Percentiles rank a stretch among this genome's conserved stretches.
Evolutionary conservation across 2,113 vertebrate genomes (phyloP).

Genomic region (Cheirogaleus medius): DNA sequence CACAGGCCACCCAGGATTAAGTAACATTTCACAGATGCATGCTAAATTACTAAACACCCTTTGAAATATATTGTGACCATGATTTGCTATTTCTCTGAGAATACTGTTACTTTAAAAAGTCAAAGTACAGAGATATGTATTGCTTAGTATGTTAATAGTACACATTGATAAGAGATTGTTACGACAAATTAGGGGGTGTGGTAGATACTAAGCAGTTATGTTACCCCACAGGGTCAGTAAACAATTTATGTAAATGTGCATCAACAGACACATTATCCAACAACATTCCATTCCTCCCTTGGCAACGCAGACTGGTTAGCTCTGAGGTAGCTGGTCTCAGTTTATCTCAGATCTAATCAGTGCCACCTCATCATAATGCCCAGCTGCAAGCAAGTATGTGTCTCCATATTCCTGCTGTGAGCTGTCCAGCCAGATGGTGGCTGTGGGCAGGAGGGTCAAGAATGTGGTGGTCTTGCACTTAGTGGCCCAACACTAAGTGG

Average conservation of each 20-base stretch:
- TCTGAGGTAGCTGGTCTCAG: neutral
- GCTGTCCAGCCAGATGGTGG: neutral
- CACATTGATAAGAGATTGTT: neutral
- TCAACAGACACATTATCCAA: neutral
- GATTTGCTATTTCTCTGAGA: conserved; percentile 46
- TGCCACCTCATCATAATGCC: neutral
- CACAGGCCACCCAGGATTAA: conserved; percentile 59
- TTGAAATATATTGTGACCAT: conserved; percentile 49
- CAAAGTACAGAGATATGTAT: neutral
- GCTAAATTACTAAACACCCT: conserved; percentile 56
- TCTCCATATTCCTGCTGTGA: neutral
- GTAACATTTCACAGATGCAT: conserved; percentile 66
- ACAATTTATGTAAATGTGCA: conserved; percentile 9
- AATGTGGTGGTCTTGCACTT: neutral
- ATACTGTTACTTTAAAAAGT: conserved; percentile 46
- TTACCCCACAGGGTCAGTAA: neutral
- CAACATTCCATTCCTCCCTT: neutral
- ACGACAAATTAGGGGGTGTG: neutral
- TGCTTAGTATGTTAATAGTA: neutral
- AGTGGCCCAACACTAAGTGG: neutral
- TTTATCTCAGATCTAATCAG: neutral
- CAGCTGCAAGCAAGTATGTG: neutral
- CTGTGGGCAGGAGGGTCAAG: neutral
- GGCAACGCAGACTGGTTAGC: neutral
- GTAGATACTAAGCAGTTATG: neutral